These are phyloP conservation scores for Holacanthus passer DNA, from an alignment of 2,113 vertebrate species.

Conservation along the genomic window DNA sequence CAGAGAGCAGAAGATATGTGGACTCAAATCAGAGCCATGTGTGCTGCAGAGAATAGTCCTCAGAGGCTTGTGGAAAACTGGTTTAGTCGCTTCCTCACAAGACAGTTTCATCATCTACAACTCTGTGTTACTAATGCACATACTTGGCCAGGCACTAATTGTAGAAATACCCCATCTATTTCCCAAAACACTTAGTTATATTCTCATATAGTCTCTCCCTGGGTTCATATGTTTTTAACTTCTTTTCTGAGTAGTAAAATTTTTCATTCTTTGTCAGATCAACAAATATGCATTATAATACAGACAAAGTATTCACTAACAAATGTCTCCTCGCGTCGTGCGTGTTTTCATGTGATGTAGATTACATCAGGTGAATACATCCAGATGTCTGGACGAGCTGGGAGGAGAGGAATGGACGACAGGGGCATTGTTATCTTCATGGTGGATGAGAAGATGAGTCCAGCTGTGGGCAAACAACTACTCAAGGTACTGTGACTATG, in stretches of 20 bases:
- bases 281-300: neutral
- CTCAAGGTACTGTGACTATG: constrained; percentile 88
- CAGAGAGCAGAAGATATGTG: constrained; percentile 25
- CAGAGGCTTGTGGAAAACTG: neutral
- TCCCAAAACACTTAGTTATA: neutral
- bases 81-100: neutral
- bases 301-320: neutral
- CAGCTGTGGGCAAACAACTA: constrained; percentile 94
- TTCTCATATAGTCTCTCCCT: neutral
- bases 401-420: constrained; percentile 98
- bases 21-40: constrained; percentile 36
- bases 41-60: constrained; percentile 18
- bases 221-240: neutral
- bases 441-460: constrained; percentile 99
- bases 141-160: neutral
- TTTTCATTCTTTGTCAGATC: neutral
- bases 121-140: neutral
- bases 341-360: constrained; percentile 76
- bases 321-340: neutral
- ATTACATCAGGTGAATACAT: constrained; percentile 99
- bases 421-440: constrained; percentile 99
- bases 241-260: neutral
- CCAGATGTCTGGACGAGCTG: constrained; percentile 98
- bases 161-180: neutral
- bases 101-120: neutral